Conservation (phyloP, 1,140 invertebrate genomes). For the Matsumurasca onukii region DNA sequence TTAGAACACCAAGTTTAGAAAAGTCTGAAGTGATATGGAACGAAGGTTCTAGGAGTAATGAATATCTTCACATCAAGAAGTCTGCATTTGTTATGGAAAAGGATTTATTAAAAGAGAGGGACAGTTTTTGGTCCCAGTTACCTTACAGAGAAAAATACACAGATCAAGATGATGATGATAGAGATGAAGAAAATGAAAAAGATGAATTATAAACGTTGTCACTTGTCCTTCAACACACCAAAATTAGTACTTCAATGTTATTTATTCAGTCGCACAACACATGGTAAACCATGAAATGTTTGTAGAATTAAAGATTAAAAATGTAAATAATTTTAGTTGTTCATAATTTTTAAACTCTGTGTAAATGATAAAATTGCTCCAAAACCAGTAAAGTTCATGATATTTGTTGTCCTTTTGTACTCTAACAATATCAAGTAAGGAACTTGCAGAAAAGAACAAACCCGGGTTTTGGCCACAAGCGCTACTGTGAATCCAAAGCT, state of each 20-base stretch:
- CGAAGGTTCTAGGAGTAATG: neutral
- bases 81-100: neutral
- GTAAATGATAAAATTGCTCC: constrained; percentile 7
- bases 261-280: neutral
- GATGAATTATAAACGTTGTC: constrained; percentile 3
- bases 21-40: neutral
- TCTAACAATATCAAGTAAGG: too few species aligned
- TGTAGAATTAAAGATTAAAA: neutral
- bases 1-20: neutral
- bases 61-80: constrained; percentile 2
- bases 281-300: neutral
- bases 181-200: neutral
- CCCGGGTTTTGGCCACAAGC: too few species aligned
- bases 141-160: neutral
- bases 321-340: neutral
- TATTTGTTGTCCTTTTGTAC: too few species aligned
- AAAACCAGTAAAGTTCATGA: too few species aligned
- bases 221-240: too few species aligned
- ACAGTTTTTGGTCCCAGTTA: constrained; percentile 8
- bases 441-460: too few species aligned
- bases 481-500: too few species aligned
- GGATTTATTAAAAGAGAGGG: constrained; percentile 2
- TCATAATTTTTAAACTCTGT: neutral
- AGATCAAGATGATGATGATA: too few species aligned
- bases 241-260: neutral